Base-by-base conservation (phyloP, 2,888 invertebrate genomes). In the Neoascia interrupta region DNA sequence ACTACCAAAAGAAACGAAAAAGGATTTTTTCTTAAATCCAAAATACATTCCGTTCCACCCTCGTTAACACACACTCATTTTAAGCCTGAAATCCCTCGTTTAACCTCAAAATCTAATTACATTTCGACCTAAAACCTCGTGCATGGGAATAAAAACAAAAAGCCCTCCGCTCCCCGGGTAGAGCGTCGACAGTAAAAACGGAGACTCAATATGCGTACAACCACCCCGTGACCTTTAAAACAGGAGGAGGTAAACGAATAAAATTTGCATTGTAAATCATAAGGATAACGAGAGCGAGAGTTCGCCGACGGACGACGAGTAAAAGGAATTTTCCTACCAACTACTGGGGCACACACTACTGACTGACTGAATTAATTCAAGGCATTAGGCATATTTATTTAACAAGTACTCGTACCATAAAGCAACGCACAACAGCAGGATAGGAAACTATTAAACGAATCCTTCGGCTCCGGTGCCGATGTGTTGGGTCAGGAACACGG, bases 261-360 rank as follows among this genome's bases (percentile, higher is more conserved):
- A 43, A 58, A 64, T 73, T 73, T 73, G 34, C 58, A 73, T 66
- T 66, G 51, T 66, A 60, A 73, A 66, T 58, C 63, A 53, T 34
- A 49, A 36, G 56, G 23, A 64, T 54, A 54, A 28, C 13, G n/a
- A 13, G 28, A 45, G 36, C 43, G 15, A 16, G 53, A 34, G 28
- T 10, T n/a, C n/a, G n/a, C n/a, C n/a, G n/a, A n/a, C n/a, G n/a
- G n/a, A n/a, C n/a, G n/a, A n/a, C n/a, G n/a, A n/a, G n/a, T n/a
- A n/a, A 60, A 36, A 10, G 6, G 16, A 8, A 6, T 45, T 41
- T 34, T n/a, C n/a, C n/a, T n/a, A n/a, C n/a, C n/a, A n/a, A n/a
- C n/a, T n/a, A n/a, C n/a, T n/a, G n/a, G n/a, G n/a, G n/a, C 26
- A 26, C 26, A 26, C n/a, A 58, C 53, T 34, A 68, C 68, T 43